phyloP scores from a whole-genome alignment of 2,888 invertebrate genomes.

The Proisotoma minuta region DNA sequence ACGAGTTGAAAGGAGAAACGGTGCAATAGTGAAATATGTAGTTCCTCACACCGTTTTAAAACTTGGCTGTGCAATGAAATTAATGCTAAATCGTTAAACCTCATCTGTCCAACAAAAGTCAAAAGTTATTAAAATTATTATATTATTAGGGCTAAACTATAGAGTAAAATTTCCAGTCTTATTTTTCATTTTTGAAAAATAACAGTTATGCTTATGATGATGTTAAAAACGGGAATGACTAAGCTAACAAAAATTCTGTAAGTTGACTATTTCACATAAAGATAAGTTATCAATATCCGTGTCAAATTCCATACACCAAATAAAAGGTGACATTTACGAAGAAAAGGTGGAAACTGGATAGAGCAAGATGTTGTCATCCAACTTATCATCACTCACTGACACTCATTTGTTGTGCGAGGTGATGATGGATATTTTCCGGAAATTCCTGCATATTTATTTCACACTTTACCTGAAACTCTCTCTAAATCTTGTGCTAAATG shows the following conservation, averaged over 20 bases:
- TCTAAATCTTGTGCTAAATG: no score
- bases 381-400: background rate
- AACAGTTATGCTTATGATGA: no score
- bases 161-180: no score
- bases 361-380: background rate
- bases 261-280: background rate
- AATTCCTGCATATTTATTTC: background rate
- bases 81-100: background rate
- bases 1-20: constrained; percentile 1
- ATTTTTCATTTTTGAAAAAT: no score
- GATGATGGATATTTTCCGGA: background rate
- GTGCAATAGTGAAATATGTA: constrained; percentile 5
- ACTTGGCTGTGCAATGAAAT: background rate
- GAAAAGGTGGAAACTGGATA: background rate
- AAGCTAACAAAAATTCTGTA: background rate
- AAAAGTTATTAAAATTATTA: no score
- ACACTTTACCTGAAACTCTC: no score
- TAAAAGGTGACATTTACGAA: background rate
- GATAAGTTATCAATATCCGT: constrained; percentile 13
- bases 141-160: no score
- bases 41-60: constrained; percentile 2
- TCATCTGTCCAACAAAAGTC: background rate
- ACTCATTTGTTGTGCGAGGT: background rate
- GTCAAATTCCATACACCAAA: background rate
- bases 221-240: no score